Base-by-base conservation (phyloP, 2,888 invertebrate genomes). In the Nemoura dubitans region DNA sequence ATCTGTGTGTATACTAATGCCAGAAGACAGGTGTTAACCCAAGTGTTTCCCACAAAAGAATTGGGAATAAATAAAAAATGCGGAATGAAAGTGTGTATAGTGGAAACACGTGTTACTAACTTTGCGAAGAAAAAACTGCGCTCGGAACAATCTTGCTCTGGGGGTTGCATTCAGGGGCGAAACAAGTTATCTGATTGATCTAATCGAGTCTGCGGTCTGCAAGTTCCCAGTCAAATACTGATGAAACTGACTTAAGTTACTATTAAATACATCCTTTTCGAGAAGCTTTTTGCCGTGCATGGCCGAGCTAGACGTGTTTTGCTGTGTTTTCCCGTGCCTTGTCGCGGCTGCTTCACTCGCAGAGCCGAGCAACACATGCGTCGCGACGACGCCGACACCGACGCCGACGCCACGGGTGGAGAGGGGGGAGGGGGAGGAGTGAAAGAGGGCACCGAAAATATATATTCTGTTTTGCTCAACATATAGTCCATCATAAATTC, bases 401-500 rank as follows among this genome's bases (percentile, higher is more conserved):
- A 26, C 28, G 78, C 78, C 27, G 78, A 78, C 27, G 78, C 78
- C 78, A 78, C 2, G 78, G 78, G 21, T 28, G 30, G 36, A n/a
- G 27, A 26, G 36, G 29, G 16, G 82, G 30, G 30, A 82, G 36
- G 21, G 82, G 29, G 82, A n/a, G 82, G 30, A 82, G 36, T 29
- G 83, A 42, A 42, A 42, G 83, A 42, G 36, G 43, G 83, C 42
- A 76, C 26, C 26, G 26, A 29, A 29, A 82, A 82, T 28, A 83
- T 82, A n/a, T 83, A 83, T 83, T 83, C 83, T 83, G 83, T 83
- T 83, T 83, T 30, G 83, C 42, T 83, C 83, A 36, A 83, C 59
- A 83, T 42, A 42, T 30, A 83, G 83, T 42, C 36, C 83, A 83
- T 83, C 83, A 83, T 83, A 83, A 83, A 83, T 83, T 83, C 83